These are phyloP conservation scores for Alca torda DNA, from an alignment of 2,797 vertebrate genomes.

Conservation along the genomic window DNA sequence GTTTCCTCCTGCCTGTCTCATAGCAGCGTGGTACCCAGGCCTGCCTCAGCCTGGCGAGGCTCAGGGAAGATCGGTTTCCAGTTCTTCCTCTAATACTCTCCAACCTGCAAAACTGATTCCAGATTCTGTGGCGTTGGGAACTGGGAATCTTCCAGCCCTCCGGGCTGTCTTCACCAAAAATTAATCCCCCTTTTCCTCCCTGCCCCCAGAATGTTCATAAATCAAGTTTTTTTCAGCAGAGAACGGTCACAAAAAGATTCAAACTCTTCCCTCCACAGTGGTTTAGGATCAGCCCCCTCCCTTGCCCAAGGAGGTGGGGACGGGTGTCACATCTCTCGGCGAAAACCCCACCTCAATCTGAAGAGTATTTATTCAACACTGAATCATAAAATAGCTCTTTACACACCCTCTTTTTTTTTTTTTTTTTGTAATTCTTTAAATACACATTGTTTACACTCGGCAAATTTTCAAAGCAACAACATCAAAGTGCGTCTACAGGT, in stretches of 20 bases:
- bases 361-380: constrained; percentile 74
- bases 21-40: neutral
- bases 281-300: no score
- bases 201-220: no score
- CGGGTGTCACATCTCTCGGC: no score
- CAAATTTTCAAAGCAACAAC: constrained; percentile 75
- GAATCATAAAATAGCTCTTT: constrained; percentile 69
- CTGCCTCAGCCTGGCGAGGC: neutral
- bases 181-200: no score
- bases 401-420: neutral
- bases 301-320: no score
- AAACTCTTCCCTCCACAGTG: no score
- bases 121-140: neutral
- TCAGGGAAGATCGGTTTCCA: no score
- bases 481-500: constrained; percentile 77
- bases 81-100: neutral
- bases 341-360: neutral
- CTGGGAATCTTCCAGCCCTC: no score
- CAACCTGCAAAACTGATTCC: neutral
- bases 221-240: no score
- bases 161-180: neutral
- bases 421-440: constrained; percentile 55
- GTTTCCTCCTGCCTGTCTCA: neutral
- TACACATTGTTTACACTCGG: constrained; percentile 78
- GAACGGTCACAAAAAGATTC: no score